Percentiles rank a stretch among this genome's conserved stretches.
Conservation (phyloP, 2,797 vertebrate genomes). For the Catostomus latipinnis region DNA sequence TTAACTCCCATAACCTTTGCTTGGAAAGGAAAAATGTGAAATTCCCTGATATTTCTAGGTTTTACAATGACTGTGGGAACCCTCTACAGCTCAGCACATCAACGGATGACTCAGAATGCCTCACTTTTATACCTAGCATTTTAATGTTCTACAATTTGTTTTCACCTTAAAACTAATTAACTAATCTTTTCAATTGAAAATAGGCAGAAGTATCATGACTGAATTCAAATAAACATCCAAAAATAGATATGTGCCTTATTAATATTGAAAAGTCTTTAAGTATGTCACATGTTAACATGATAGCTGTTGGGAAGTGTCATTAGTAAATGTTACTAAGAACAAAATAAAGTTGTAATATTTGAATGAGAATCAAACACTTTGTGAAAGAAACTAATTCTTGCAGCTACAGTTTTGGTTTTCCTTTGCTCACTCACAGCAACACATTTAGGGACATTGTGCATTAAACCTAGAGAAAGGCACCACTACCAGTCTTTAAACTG, state of each 20-base stretch:
- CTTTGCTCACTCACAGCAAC: background rate
- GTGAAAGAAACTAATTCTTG: slow-evolving; percentile 21
- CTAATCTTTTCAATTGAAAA: background rate
- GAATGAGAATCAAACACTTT: background rate
- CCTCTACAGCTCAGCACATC: background rate
- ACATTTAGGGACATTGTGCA: slow-evolving; percentile 59
- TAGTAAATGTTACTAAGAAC: background rate
- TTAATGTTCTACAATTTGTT: background rate
- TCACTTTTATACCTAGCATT: background rate
- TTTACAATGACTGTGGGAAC: background rate
- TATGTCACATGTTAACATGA: background rate
- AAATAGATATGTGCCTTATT: background rate
- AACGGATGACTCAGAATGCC: background rate
- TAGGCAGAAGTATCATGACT: slow-evolving; percentile 10
- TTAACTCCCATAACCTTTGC: too few relatives aligned
- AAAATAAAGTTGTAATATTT: background rate
- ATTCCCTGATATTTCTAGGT: slow-evolving; percentile 18
- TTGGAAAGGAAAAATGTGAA: background rate
- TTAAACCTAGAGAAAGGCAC: slow-evolving; percentile 72
- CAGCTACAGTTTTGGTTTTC: background rate
- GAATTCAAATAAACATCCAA: background rate
- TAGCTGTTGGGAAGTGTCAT: slow-evolving; percentile 9
- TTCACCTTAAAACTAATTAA: background rate
- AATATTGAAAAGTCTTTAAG: background rate
- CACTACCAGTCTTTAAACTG: slow-evolving; percentile 63